Evolutionary conservation across 2,113 vertebrate species (phyloP).

Genomic region (Rhombomys opimus): DNA sequence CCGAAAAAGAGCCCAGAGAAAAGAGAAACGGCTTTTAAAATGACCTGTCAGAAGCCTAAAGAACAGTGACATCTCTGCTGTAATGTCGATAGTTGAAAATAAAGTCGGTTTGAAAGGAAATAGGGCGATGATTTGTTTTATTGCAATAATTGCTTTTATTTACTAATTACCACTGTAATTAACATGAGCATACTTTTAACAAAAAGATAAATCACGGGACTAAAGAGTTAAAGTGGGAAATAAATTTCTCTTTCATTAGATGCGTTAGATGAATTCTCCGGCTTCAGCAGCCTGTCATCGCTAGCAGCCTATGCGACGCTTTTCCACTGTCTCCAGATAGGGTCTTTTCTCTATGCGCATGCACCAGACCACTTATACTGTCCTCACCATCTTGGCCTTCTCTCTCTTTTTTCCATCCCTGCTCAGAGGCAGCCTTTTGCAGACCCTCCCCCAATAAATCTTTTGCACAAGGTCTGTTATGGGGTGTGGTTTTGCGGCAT

Average conservation of each 20-base stretch:
- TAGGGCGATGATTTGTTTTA: constrained; percentile 31
- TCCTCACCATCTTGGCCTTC: background rate
- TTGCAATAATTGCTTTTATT: constrained; percentile 23
- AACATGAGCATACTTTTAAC: constrained; percentile 2
- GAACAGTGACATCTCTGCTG: background rate
- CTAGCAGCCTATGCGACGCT: background rate
- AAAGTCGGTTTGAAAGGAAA: constrained; percentile 35
- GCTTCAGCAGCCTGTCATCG: too few relatives aligned
- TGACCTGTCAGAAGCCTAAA: constrained; percentile 30
- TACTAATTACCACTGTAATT: constrained; percentile 44
- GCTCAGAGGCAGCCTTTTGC: background rate
- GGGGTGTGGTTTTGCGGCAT: background rate
- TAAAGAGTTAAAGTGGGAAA: constrained; percentile 49
- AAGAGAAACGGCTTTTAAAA: constrained; percentile 43
- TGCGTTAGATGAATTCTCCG: background rate
- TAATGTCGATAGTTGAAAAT: background rate
- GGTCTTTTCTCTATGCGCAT: background rate
- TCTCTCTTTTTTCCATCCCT: background rate
- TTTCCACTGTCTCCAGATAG: background rate
- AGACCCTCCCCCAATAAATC: background rate
- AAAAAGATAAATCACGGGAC: constrained; percentile 47
- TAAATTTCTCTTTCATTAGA: constrained; percentile 7
- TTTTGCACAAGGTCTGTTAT: background rate
- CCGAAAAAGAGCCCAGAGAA: background rate
- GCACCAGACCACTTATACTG: background rate